Percentiles rank a stretch among this genome's conserved stretches.
Evolutionary conservation across 2,888 invertebrate genomes (phyloP).

Genomic region (Lathronympha strigana): DNA sequence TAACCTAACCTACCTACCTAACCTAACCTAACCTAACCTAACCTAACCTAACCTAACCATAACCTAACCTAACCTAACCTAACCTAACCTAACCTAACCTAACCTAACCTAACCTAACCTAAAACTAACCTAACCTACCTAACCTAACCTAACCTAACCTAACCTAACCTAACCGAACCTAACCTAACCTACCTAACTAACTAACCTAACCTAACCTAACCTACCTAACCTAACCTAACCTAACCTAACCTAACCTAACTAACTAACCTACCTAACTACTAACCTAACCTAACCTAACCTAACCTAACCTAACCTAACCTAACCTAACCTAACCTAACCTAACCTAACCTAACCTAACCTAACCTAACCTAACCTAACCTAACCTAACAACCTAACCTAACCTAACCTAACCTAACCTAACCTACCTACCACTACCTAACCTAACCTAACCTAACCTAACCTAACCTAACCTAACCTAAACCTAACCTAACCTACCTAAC

Average conservation of each 20-base stretch:
- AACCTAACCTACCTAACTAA: conserved; percentile 22
- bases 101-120: conserved; percentile 18
- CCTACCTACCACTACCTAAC: conserved; percentile 12
- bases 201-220: conserved; percentile 19
- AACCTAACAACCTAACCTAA: conserved; percentile 28
- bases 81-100: conserved; percentile 27
- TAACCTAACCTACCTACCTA: conserved; percentile 47
- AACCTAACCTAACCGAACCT: conserved; percentile 28
- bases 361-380: conserved; percentile 26
- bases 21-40: conserved; percentile 45
- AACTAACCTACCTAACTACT: conserved; percentile 8
- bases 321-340: conserved; percentile 29
- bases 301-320: conserved; percentile 23
- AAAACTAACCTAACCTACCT: conserved; percentile 19
- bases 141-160: conserved; percentile 34
- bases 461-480: conserved; percentile 17
- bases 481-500: conserved; percentile 23
- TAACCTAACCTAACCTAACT: conserved; percentile 17
- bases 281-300: conserved; percentile 26
- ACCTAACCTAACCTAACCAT: conserved; percentile 45
- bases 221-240: conserved; percentile 15
- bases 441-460: conserved; percentile 24
- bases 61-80: conserved; percentile 41
- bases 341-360: conserved; percentile 21
- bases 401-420: conserved; percentile 27